Base-by-base conservation (phyloP, 2,797 vertebrate species). In the Pitangus sulphuratus region DNA sequence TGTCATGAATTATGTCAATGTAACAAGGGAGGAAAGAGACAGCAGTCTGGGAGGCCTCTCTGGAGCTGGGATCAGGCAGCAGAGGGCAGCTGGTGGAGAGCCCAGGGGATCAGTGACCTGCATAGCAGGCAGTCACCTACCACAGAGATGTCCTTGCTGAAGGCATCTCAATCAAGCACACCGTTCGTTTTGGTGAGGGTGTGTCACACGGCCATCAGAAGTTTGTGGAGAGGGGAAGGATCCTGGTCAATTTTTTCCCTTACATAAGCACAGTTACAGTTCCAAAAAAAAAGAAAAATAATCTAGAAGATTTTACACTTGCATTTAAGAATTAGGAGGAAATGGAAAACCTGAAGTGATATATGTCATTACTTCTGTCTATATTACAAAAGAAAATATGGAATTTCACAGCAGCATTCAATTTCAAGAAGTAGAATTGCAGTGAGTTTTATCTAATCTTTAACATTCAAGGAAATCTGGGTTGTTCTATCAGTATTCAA, bases 81-180 rank as follows among this genome's bases (percentile, higher is more conserved):
- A 45, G 30, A 39, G 25, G 22, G 51, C 20, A 76, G 44, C 40
- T n/a, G 25, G 28, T 64, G 40, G 30, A 57, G 5, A 77, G 48
- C 26, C 37, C 50, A 26, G 42, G 12, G 51, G 12, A 11, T 35
- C 47, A 40, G 69, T 1, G 1, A 53, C 33, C 48, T 40, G 30
- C 47, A 48, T 25, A 77, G 53, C 18, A 53, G 54, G 33, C 30
- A 77, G 42, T n/a, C 35, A 33, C 19, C 19, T 35, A 50, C 40
- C 22, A 30, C 2, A 1, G 51, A 48, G 28, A 17, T 5, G 0
- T 30, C 60, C 62, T 58, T 74, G 65, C 65, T 50, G 50, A 82
- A 51, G 39, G 14, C 50, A 45, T 48, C 61, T 54, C 2, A 0
- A 9, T 37, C 20, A 28, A 39, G 57, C 0, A 0, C 6, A 4